Evolutionary conservation across 2,113 vertebrate species (phyloP).

Genomic region (Eptatretus burgeri): DNA sequence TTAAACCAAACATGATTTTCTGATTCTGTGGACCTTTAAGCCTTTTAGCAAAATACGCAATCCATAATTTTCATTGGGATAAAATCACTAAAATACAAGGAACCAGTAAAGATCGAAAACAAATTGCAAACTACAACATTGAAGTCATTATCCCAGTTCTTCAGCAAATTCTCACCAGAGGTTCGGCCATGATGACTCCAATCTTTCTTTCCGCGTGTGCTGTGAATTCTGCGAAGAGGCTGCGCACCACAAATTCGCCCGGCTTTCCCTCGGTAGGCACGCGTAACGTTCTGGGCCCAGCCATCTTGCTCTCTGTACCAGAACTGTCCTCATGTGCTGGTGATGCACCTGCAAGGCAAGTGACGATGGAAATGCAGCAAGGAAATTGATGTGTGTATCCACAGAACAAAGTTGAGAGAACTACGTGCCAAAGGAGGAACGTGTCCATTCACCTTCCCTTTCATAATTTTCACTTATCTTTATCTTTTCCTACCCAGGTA

Average conservation of each 20-base stretch:
- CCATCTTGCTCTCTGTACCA: not conserved
- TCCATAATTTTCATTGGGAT: too few species aligned
- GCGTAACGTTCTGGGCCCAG: not conserved
- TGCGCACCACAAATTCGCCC: conserved; percentile 98
- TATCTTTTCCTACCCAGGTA: too few species aligned
- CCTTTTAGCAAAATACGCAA: too few species aligned
- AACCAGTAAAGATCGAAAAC: too few species aligned
- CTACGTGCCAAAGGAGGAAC: not conserved
- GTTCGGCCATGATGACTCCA: conserved; percentile 97
- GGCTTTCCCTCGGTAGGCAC: conserved; percentile 96
- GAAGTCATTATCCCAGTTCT: too few species aligned
- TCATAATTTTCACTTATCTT: not conserved
- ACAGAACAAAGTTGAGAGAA: not conserved
- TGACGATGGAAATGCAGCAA: not conserved
- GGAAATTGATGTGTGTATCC: not conserved
- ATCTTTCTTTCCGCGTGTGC: conserved; percentile 98
- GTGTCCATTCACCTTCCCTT: not conserved
- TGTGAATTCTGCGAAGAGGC: conserved; percentile 88
- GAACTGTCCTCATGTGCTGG: not conserved
- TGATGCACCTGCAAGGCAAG: not conserved
- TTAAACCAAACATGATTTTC: too few species aligned
- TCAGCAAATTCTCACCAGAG: conserved; percentile 41
- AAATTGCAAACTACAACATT: too few species aligned
- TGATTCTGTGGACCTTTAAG: too few species aligned
- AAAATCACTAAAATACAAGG: too few species aligned